These are phyloP conservation scores for Orthonyx spaldingii DNA, from an alignment of 2,113 vertebrate species.

Conservation along the genomic window DNA sequence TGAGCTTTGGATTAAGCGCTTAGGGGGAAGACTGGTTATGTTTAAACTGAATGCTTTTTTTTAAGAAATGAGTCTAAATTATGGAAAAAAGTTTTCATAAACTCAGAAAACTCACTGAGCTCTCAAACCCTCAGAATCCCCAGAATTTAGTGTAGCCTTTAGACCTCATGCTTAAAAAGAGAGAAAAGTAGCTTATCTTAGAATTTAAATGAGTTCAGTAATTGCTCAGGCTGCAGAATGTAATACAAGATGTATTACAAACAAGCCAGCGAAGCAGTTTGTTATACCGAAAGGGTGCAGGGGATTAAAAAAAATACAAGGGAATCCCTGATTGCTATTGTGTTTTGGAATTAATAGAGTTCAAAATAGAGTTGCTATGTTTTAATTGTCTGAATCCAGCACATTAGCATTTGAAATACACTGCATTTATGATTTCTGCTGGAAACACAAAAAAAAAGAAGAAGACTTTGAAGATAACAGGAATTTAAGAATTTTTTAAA, in stretches of 20 bases:
- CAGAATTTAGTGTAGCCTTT: background rate
- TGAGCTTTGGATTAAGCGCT: slow-evolving; percentile 5
- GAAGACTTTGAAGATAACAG: background rate
- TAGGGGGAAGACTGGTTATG: background rate
- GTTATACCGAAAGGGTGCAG: background rate
- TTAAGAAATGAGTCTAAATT: background rate
- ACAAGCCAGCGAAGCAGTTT: slow-evolving; percentile 15
- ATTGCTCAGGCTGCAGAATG: background rate
- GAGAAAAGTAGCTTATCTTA: slow-evolving; percentile 33
- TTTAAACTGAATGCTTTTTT: background rate
- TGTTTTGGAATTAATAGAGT: background rate
- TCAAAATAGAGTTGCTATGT: background rate
- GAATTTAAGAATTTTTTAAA: background rate
- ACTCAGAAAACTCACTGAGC: background rate
- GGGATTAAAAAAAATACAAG: slow-evolving; percentile 13
- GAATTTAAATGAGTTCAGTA: slow-evolving; percentile 32
- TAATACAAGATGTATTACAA: slow-evolving; percentile 5
- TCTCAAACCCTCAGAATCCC: background rate
- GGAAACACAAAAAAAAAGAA: background rate
- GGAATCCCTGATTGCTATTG: background rate
- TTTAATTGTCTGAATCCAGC: background rate
- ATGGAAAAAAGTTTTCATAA: background rate
- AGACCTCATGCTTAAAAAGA: background rate
- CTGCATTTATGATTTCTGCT: background rate
- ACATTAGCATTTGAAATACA: background rate